Evolutionary conservation across 2,888 invertebrate genomes (phyloP).

Genomic region (Griposia aprilina): DNA sequence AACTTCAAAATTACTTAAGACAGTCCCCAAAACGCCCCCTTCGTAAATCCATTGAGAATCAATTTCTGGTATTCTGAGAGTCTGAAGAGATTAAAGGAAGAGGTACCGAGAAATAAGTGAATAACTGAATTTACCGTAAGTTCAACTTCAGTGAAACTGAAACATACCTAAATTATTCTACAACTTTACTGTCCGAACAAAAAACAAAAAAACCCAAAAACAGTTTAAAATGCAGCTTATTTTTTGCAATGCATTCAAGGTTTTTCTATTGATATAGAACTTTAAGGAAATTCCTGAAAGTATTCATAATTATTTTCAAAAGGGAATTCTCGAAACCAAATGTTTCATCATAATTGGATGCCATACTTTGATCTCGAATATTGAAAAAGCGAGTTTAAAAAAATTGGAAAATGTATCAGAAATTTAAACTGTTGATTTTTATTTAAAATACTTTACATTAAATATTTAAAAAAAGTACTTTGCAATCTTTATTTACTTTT

Average conservation of each 20-base stretch:
- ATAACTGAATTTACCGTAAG: too few relatives aligned
- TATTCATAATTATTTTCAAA: neutral
- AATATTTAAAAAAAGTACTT: neutral
- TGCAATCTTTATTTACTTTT: neutral
- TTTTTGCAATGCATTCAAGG: neutral
- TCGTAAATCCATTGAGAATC: neutral
- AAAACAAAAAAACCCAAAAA: neutral
- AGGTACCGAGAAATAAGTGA: neutral
- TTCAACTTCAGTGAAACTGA: neutral
- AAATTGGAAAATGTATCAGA: too few relatives aligned
- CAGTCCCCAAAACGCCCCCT: neutral
- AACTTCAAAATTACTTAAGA: too few relatives aligned
- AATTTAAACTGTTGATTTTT: too few relatives aligned
- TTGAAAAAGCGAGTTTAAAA: neutral
- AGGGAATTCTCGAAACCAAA: neutral
- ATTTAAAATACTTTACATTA: neutral
- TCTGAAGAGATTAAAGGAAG: neutral
- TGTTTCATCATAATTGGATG: neutral
- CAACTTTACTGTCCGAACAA: too few relatives aligned
- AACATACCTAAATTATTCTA: neutral
- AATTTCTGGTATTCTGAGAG: neutral
- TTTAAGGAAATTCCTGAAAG: neutral
- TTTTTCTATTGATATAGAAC: neutral
- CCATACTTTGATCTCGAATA: neutral
- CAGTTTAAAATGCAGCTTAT: neutral